phyloP scores from a whole-genome alignment of 2,797 vertebrate species.

The Halcyon smyrnensis region DNA sequence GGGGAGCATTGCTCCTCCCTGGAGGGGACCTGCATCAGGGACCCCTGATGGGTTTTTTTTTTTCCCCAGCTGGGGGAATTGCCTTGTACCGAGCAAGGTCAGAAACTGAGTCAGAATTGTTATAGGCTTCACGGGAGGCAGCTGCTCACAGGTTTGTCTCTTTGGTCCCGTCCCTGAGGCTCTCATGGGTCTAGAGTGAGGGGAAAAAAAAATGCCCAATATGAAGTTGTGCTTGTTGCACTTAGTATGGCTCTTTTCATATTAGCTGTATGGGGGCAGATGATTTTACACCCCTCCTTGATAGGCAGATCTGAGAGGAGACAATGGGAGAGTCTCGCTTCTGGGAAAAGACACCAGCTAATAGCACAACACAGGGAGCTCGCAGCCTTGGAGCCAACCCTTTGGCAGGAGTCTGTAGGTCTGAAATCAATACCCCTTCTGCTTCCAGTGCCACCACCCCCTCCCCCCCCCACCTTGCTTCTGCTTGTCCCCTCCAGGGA shows the following conservation, averaged over 20 bases:
- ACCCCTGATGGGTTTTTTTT: fast-evolving
- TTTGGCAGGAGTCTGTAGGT: neutral
- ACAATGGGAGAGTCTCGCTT: neutral
- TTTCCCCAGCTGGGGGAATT: neutral
- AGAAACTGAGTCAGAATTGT: neutral
- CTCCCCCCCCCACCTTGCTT: too few species aligned
- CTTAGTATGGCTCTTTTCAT: neutral
- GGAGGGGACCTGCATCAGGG: fast-evolving
- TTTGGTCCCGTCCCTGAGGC: neutral
- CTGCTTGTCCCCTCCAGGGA: neutral
- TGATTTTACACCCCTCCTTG: neutral
- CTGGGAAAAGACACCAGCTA: neutral
- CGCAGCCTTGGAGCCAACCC: neutral
- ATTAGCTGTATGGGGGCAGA: neutral
- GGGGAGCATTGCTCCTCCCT: neutral
- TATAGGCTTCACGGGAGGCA: neutral
- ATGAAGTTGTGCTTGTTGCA: neutral
- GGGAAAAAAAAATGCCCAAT: neutral
- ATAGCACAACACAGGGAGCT: neutral
- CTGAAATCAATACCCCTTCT: conserved; percentile 14
- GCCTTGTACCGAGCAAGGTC: neutral
- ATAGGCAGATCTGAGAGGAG: neutral
- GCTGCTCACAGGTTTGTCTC: neutral
- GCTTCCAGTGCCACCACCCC: neutral
- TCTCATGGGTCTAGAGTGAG: neutral